A percentile compares a stretch with the other conserved stretches of the same genome.
Conservation (phyloP, 2,113 vertebrate species). For the Vireo altiloquus region DNA sequence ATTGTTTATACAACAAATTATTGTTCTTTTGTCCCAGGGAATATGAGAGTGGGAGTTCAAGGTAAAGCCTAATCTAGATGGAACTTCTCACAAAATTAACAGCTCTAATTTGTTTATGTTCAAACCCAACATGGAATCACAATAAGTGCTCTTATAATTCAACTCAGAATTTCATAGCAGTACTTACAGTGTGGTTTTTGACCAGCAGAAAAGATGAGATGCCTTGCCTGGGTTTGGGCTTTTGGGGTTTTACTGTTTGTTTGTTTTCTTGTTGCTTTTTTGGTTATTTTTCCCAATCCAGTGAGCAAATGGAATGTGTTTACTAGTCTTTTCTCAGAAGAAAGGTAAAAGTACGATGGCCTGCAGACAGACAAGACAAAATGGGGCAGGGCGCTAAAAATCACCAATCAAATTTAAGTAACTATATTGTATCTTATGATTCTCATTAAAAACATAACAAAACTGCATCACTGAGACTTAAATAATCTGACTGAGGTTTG, state of each 20-base stretch:
- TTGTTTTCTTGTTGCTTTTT: background rate
- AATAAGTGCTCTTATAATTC: background rate
- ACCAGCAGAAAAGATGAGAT: background rate
- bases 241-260: background rate
- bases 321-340: background rate
- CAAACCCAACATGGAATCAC: background rate
- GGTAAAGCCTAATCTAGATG: conserved; percentile 50
- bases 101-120: conserved; percentile 19
- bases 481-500: background rate
- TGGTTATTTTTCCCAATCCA: background rate
- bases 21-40: conserved; percentile 59
- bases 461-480: background rate
- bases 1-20: conserved; percentile 73
- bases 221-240: background rate
- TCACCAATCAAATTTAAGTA: background rate
- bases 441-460: background rate
- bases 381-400: background rate
- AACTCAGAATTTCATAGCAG: background rate
- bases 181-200: background rate
- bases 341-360: background rate
- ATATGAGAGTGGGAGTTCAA: conserved; percentile 52
- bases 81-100: conserved; percentile 56
- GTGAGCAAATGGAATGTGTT: background rate
- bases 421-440: background rate
- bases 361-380: background rate